A percentile compares a stretch with the other conserved stretches of the same genome.
Evolutionary conservation across 2,797 vertebrate genomes (phyloP).

Genomic region (Trachops cirrhosus): DNA sequence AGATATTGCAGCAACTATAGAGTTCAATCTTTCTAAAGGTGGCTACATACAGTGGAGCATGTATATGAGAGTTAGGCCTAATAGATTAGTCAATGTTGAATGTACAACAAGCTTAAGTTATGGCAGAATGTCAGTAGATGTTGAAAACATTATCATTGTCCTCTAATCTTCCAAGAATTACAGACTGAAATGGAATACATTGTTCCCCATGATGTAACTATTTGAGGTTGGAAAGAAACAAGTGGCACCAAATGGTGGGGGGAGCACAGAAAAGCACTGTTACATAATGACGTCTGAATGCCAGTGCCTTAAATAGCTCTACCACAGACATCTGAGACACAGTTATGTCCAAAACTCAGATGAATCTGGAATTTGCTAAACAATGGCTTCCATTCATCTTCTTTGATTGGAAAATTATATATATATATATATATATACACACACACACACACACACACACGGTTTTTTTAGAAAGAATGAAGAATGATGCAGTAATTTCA

Average conservation of each 20-base stretch:
- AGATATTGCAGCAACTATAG: background rate
- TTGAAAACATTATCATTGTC: background rate
- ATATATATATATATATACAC: background rate
- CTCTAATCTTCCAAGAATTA: background rate
- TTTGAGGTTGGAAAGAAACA: background rate
- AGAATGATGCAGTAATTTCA: background rate
- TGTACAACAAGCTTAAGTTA: background rate
- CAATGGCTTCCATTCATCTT: background rate
- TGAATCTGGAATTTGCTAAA: background rate
- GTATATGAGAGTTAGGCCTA: background rate
- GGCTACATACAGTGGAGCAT: rapidly evolving
- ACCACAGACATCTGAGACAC: background rate
- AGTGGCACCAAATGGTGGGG: background rate
- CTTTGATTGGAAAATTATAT: background rate
- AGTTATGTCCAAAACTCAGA: background rate
- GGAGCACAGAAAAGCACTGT: background rate
- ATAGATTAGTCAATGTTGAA: background rate
- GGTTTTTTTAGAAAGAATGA: background rate
- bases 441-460: too few species aligned
- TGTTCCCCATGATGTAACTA: background rate
- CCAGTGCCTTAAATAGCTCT: background rate
- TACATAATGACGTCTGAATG: background rate
- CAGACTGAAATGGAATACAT: background rate
- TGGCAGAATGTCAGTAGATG: background rate
- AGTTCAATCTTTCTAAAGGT: background rate